phyloP scores from a whole-genome alignment of 2,888 invertebrate species.

The Melanophora roralis region DNA sequence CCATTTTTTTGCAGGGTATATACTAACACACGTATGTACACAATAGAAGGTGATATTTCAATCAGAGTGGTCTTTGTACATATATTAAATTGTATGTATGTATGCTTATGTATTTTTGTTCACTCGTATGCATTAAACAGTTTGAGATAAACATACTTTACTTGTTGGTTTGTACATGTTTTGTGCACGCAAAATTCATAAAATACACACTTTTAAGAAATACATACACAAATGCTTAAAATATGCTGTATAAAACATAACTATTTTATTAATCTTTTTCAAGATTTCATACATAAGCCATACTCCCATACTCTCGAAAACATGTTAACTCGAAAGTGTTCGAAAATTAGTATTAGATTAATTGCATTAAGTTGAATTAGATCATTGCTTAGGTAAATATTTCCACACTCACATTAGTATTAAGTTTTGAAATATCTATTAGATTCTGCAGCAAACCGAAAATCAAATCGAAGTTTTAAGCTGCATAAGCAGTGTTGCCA shows the following conservation, averaged over 20 bases:
- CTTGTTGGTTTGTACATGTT: background rate
- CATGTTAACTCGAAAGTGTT: background rate
- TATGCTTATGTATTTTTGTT: background rate
- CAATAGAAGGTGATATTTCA: background rate
- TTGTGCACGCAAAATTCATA: slow-evolving; percentile 21
- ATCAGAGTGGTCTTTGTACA: no score
- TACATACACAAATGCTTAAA: slow-evolving; percentile 51
- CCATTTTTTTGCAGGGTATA: no score
- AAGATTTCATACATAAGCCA: slow-evolving; percentile 11
- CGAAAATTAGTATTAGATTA: background rate
- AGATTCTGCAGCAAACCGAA: no score
- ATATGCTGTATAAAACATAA: slow-evolving; percentile 50
- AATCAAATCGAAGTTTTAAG: no score
- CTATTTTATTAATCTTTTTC: no score
- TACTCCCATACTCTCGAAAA: background rate
- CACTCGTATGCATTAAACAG: background rate
- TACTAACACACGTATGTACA: no score
- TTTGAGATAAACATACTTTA: slow-evolving; percentile 1
- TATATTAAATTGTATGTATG: no score
- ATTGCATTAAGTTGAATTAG: no score
- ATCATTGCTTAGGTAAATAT: no score
- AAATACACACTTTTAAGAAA: slow-evolving; percentile 32
- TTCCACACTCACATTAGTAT: no score
- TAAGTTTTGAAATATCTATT: no score
- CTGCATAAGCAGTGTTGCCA: no score